Evolutionary conservation across 1,140 invertebrate species (phyloP).

Genomic region (Drepana arcuata): DNA sequence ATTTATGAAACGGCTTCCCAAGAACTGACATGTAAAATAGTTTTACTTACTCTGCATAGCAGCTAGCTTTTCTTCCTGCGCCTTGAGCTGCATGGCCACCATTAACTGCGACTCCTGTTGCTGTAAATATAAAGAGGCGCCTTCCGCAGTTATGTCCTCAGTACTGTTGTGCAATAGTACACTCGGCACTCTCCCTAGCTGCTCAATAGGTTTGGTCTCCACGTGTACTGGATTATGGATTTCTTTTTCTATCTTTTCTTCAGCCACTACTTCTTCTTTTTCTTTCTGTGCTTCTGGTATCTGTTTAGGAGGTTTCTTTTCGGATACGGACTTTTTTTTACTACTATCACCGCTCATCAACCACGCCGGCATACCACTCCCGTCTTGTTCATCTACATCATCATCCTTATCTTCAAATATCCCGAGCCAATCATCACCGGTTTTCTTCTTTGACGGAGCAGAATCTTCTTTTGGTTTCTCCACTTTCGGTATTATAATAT

Average conservation of each 20-base stretch:
- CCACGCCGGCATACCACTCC: slow-evolving; percentile 48
- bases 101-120: slow-evolving; percentile 67
- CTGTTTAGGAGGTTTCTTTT: slow-evolving; percentile 14
- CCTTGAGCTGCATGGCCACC: slow-evolving; percentile 65
- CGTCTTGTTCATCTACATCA: slow-evolving; percentile 27
- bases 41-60: slow-evolving; percentile 51
- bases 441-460: slow-evolving; percentile 32
- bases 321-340: slow-evolving; percentile 29
- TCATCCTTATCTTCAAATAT: slow-evolving; percentile 48
- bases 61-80: slow-evolving; percentile 66
- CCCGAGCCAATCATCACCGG: slow-evolving; percentile 59
- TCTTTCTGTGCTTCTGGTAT: slow-evolving; percentile 6
- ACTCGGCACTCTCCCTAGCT: slow-evolving; percentile 1
- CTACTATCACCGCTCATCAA: slow-evolving; percentile 35
- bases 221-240: slow-evolving; percentile 5
- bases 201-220: slow-evolving; percentile 1
- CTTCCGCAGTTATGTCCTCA: slow-evolving; percentile 50
- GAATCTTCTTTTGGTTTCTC: slow-evolving; percentile 22
- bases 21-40: no score
- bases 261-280: slow-evolving; percentile 13
- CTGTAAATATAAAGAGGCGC: slow-evolving; percentile 59
- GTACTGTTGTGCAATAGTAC: slow-evolving; percentile 16
- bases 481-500: slow-evolving; percentile 6
- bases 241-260: slow-evolving; percentile 8
- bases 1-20: no score